Conservation (phyloP, 2,113 vertebrate species). For the Cyanistes caeruleus region DNA sequence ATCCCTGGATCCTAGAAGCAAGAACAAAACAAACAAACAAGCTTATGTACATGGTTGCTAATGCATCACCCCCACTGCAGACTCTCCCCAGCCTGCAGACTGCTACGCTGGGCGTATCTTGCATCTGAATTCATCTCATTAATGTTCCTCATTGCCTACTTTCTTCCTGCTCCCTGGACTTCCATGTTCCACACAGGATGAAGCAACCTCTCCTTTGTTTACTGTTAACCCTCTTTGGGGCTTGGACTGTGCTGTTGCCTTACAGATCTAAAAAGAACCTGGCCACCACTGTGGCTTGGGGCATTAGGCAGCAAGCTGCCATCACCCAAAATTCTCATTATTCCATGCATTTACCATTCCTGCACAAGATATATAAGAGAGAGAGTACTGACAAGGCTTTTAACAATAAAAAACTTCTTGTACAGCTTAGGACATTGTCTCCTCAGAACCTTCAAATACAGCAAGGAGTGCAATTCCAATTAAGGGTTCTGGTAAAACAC, state of each 20-base stretch:
- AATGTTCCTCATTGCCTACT: neutral
- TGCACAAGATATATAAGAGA: neutral
- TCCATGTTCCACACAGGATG: neutral
- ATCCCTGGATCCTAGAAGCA: neutral
- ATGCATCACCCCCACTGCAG: neutral
- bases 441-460: neutral
- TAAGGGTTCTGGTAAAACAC: neutral
- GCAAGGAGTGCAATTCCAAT: neutral
- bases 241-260: neutral
- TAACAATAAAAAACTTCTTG: neutral
- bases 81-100: neutral
- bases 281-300: neutral
- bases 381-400: neutral
- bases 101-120: fast-evolving
- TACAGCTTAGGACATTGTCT: fast-evolving
- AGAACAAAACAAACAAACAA: neutral
- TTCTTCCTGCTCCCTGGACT: neutral
- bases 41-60: neutral
- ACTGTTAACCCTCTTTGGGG: neutral
- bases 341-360: neutral
- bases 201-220: neutral
- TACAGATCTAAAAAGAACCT: neutral
- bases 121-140: neutral
- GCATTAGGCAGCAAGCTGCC: neutral
- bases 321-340: neutral